Conservation (phyloP, 2,888 invertebrate genomes). For the Gnatocerus cornutus region DNA sequence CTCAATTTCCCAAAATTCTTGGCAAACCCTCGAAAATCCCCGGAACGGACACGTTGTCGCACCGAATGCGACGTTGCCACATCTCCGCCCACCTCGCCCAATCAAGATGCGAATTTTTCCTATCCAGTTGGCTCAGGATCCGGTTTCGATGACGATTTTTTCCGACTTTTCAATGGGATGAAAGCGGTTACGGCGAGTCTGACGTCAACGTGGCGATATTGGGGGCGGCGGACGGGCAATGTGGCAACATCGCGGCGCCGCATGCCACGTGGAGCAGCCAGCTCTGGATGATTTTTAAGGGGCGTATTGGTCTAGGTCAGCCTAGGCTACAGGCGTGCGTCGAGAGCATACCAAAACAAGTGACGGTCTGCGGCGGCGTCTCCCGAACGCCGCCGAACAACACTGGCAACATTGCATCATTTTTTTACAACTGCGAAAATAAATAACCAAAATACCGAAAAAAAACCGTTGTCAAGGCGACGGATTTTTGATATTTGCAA, state of each 20-base stretch:
- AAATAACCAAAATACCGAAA: no score
- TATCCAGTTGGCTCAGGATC: background rate
- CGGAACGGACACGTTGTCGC: conserved; percentile 58
- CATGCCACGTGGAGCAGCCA: conserved; percentile 46
- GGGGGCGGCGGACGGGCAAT: conserved; percentile 15
- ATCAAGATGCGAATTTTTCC: background rate
- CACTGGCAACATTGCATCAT: background rate
- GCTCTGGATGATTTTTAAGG: conserved; percentile 43
- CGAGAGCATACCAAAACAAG: conserved; percentile 40
- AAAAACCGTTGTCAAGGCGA: no score
- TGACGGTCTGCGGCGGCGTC: conserved; percentile 29
- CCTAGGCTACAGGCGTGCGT: conserved; percentile 41
- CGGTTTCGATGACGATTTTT: background rate
- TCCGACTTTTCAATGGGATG: background rate
- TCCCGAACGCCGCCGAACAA: conserved; percentile 11
- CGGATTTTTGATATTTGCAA: background rate
- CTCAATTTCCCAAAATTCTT: background rate
- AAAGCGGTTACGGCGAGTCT: background rate
- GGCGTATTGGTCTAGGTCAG: conserved; percentile 48
- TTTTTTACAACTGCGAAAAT: no score
- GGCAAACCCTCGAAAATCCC: conserved; percentile 6
- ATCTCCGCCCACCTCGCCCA: conserved; percentile 47
- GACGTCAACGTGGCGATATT: background rate
- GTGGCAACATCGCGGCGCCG: conserved; percentile 39
- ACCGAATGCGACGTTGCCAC: conserved; percentile 62